Evolutionary conservation across 2,888 invertebrate genomes (phyloP).

Genomic region (Oxytorus armatus): DNA sequence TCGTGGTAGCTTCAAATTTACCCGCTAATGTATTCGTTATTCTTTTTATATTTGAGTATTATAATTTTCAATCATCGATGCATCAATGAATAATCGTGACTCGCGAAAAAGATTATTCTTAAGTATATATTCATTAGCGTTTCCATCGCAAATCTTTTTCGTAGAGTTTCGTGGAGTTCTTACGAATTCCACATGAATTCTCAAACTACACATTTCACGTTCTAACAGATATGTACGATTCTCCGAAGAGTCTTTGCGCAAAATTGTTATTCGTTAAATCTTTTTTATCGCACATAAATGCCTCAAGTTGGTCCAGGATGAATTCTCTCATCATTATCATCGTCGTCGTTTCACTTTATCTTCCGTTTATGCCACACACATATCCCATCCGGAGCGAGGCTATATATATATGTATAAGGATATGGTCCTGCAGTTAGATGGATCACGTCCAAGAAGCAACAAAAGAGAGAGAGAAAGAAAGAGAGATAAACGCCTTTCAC

Average conservation of each 20-base stretch:
- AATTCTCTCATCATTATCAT: conserved; percentile 57
- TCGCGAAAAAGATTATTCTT: background rate
- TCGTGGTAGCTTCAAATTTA: background rate
- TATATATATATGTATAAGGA: conserved; percentile 1
- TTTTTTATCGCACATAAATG: conserved; percentile 18
- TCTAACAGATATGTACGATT: conserved; percentile 39
- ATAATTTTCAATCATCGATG: background rate
- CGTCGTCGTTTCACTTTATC: conserved; percentile 54
- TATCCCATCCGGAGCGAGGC: conserved; percentile 43
- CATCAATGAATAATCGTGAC: background rate
- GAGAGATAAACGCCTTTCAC: conserved; percentile 26
- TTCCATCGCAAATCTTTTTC: no score
- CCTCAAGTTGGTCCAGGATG: conserved; percentile 18
- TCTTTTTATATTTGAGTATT: background rate
- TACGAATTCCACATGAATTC: conserved; percentile 8
- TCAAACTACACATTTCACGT: conserved; percentile 1
- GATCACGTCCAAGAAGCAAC: conserved; percentile 59
- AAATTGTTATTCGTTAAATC: conserved; percentile 48
- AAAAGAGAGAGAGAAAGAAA: background rate
- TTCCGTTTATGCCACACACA: conserved; percentile 59
- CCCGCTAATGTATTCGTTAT: background rate
- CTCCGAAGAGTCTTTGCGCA: background rate
- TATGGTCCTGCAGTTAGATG: conserved; percentile 59
- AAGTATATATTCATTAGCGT: background rate
- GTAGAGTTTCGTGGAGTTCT: no score